Percentiles rank a stretch among this genome's conserved stretches.
Evolutionary conservation across 1,140 invertebrate species (phyloP).

Genomic region (Procambarus clarkii): DNA sequence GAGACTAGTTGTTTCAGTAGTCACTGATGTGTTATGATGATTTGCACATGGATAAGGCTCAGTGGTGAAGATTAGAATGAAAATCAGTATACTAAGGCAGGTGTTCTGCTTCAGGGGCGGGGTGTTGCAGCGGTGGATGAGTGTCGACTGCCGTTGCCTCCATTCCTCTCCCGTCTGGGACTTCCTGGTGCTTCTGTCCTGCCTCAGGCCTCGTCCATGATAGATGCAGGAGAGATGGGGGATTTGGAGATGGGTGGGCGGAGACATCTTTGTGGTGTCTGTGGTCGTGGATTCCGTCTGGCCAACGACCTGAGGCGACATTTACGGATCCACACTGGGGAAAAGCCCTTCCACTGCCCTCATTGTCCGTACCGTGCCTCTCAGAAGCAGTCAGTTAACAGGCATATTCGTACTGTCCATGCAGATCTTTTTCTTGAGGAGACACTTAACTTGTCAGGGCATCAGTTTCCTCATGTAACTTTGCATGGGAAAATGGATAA

Average conservation of each 20-base stretch:
- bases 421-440: conserved; percentile 50
- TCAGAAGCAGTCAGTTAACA: conserved; percentile 66
- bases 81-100: conserved; percentile 59
- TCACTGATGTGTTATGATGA: not conserved
- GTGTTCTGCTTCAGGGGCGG: conserved; percentile 68
- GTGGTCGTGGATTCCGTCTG: conserved; percentile 81
- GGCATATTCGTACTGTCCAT: conserved; percentile 58
- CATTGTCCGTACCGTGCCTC: conserved; percentile 70
- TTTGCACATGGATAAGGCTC: not conserved
- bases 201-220: conserved; percentile 9
- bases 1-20: not conserved
- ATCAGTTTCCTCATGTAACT: not conserved
- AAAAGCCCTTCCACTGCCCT: conserved; percentile 75
- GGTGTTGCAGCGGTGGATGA: conserved; percentile 57
- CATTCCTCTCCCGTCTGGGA: conserved; percentile 58
- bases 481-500: not conserved
- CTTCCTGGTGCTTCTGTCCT: conserved; percentile 37
- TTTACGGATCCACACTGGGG: conserved; percentile 76
- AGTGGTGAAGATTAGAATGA: not conserved
- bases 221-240: conserved; percentile 10
- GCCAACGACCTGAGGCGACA: conserved; percentile 84
- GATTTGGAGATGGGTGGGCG: conserved; percentile 31
- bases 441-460: conserved; percentile 8
- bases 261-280: conserved; percentile 74
- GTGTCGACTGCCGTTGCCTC: conserved; percentile 49